Evolutionary conservation across 2,113 vertebrate species (phyloP), one percentile per base, ranked within the genome.

Genomic region (Rhagologus leucostigma): DNA sequence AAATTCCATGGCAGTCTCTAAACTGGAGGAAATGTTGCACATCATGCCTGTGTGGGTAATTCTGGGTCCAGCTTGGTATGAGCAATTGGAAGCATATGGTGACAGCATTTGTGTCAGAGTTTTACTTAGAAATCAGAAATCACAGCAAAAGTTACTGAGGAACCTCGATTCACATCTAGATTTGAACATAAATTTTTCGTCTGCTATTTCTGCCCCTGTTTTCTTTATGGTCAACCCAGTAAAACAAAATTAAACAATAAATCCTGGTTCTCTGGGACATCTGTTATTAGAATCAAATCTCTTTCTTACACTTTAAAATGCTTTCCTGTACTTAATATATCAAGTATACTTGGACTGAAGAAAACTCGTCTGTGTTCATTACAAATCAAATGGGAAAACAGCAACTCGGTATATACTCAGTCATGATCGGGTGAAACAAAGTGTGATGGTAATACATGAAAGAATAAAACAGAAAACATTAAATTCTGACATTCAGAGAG

Each of bases 181-280:
- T 70, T 67, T 93, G 13, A 29, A 47, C 33, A 74, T 67, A 50
- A 46, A 41, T 62, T 46, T 77, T 70, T 11, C 4, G 3, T 50
- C 50, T 46, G 8, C 6, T 6, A 12, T 49, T 47, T 10, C 0
- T 1, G 0, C 1, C 4, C 4, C 3, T 19, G 19, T 81, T 44
- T 74, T 49, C 29, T 49, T 75, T 37, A 30, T 49, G 29, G 13
- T 52, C 3, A 57, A 11, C 10, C 27, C 4, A 59, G 33, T 47
- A 50, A 87, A 75, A 23, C 6, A 33, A 84, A 87, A 24, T 9
- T 74, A 27, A 67, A 33, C 22, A 44, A 23, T 9, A 69, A 84
- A 29, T 46, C 20, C 15, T 67, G 1, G 2, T 49, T 84, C 20
- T 69, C 32, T 77, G 29, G 9, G 21, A 57, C 8, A 21, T 42